phyloP scores from a whole-genome alignment of 2,797 vertebrate genomes.

The Alcedo quadribrachys region DNA sequence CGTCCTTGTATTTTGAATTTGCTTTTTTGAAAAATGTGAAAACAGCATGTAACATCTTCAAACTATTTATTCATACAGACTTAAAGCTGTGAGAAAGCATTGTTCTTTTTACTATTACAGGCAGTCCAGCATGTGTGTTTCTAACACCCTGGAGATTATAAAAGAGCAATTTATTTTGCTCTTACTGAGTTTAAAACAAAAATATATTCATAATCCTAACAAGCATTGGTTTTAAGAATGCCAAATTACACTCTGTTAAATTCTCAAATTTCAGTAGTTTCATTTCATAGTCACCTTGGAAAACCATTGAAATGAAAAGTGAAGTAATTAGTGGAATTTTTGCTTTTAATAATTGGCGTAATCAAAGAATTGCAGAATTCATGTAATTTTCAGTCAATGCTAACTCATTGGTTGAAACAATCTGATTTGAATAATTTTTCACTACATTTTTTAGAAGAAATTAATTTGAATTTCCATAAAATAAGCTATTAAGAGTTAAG shows the following conservation, averaged over 20 bases:
- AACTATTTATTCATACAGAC: not conserved
- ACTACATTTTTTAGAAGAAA: not conserved
- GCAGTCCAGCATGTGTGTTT: not conserved
- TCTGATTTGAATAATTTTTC: not conserved
- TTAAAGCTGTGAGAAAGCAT: not conserved
- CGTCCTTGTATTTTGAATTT: not conserved
- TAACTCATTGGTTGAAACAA: not conserved
- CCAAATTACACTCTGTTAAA: not conserved
- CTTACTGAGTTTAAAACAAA: not conserved
- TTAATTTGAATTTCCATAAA: not conserved
- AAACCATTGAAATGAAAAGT: not conserved
- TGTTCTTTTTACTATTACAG: not conserved
- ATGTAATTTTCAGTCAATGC: not conserved
- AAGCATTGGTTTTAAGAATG: not conserved
- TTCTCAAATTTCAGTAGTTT: not conserved
- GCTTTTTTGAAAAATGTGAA: not conserved
- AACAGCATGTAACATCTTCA: not conserved
- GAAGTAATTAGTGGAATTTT: not conserved
- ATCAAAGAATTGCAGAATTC: not conserved
- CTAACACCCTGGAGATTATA: not conserved
- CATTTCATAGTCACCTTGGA: not conserved
- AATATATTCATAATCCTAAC: not conserved
- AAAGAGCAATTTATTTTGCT: not conserved
- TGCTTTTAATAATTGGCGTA: not conserved
- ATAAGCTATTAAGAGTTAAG: not conserved